phyloP scores from a whole-genome alignment of 2,113 vertebrate species.

The Gobiocypris rarus region DNA sequence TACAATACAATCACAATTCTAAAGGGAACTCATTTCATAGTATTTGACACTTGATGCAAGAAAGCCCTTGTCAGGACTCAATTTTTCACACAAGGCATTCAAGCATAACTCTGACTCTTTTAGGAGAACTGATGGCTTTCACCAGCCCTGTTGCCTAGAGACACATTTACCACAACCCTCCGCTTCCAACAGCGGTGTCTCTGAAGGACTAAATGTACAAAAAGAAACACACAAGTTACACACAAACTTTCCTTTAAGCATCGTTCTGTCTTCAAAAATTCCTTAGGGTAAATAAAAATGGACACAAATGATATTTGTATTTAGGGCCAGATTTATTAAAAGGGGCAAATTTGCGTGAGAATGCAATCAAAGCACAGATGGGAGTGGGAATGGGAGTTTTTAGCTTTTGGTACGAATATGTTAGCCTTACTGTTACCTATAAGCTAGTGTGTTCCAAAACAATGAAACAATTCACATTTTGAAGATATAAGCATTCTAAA shows the following conservation, averaged over 20 bases:
- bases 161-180: constrained; percentile 4
- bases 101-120: constrained; percentile 19
- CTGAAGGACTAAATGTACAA: background rate
- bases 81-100: background rate
- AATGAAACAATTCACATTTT: no score
- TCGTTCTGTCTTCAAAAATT: background rate
- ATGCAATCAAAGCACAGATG: no score
- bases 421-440: no score
- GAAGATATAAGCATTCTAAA: no score
- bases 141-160: constrained; percentile 14
- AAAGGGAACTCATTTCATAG: background rate
- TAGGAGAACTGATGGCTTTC: constrained; percentile 23
- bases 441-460: no score
- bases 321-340: no score
- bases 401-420: no score
- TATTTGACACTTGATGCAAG: constrained; percentile 31
- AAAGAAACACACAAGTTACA: background rate
- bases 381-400: no score
- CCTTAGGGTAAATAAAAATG: background rate
- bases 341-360: no score
- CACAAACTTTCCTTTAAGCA: background rate
- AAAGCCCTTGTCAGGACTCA: background rate
- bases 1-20: constrained; percentile 14
- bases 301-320: background rate
- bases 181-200: background rate